These are phyloP conservation scores for Nomada fabriciana DNA, from an alignment of 2,888 invertebrate genomes.

Conservation along the genomic window DNA sequence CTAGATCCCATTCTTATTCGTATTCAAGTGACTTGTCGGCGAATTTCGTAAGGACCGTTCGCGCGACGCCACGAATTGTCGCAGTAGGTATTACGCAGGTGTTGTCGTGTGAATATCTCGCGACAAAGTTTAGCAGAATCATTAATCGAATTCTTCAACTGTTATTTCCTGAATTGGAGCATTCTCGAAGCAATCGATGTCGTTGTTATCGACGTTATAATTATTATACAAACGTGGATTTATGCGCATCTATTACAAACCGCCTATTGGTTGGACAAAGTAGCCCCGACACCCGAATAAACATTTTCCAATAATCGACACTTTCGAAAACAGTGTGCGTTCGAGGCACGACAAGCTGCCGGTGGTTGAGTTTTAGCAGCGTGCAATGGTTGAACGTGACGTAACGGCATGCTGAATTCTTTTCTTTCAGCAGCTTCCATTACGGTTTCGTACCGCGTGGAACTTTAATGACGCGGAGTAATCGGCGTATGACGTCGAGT, in stretches of 20 bases:
- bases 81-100: constrained; percentile 22
- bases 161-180: too few species aligned
- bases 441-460: constrained; percentile 38
- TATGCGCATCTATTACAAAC: too few species aligned
- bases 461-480: constrained; percentile 51
- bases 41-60: constrained; percentile 40
- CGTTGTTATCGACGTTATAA: too few species aligned
- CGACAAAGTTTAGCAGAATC: constrained; percentile 10
- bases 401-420: constrained; percentile 46
- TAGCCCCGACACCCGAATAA: too few species aligned
- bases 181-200: too few species aligned
- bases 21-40: neutral
- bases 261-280: too few species aligned
- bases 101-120: neutral
- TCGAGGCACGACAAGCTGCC: neutral
- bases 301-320: neutral
- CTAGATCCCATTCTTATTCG: constrained; percentile 28
- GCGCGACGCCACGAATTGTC: constrained; percentile 15
- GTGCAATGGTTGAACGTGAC: constrained; percentile 28
- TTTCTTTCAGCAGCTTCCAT: constrained; percentile 33
- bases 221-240: too few species aligned
- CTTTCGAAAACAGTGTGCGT: neutral
- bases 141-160: constrained; percentile 41
- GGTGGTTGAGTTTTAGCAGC: constrained; percentile 3
- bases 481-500: constrained; percentile 35